phyloP scores from a whole-genome alignment of 2,888 invertebrate genomes.

The Erebia epiphron region DNA sequence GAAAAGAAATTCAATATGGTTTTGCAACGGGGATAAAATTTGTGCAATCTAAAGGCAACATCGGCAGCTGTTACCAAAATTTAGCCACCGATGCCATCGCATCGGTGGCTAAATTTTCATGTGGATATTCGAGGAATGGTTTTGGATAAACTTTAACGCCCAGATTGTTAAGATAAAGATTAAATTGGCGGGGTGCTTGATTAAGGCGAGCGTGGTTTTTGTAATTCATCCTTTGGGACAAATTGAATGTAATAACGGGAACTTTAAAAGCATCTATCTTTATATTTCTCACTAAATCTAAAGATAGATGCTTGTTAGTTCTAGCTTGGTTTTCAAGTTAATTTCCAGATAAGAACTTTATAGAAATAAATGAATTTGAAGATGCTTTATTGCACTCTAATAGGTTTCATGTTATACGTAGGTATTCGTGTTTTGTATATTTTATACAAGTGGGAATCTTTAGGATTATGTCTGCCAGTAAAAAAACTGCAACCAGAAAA shows the following conservation, averaged over 20 bases:
- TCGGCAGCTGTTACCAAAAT: slow-evolving; percentile 76
- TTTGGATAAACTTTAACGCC: slow-evolving; percentile 55
- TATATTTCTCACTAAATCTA: background rate
- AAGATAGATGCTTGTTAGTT: background rate
- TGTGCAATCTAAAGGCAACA: slow-evolving; percentile 72
- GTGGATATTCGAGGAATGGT: slow-evolving; percentile 57
- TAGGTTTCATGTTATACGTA: no score
- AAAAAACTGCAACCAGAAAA: slow-evolving; percentile 20
- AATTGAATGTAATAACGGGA: background rate
- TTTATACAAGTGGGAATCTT: background rate
- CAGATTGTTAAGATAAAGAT: slow-evolving; percentile 46
- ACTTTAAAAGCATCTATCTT: background rate
- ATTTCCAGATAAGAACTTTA: background rate
- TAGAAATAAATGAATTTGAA: no score
- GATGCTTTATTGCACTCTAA: no score
- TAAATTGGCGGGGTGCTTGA: slow-evolving; percentile 24
- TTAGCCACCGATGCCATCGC: slow-evolving; percentile 63
- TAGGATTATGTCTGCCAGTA: background rate
- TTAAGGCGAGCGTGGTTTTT: slow-evolving; percentile 13
- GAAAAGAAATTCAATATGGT: slow-evolving; percentile 77
- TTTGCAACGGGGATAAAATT: slow-evolving; percentile 76
- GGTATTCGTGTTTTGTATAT: no score
- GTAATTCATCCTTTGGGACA: background rate
- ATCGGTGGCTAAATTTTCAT: no score
- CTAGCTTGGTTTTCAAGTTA: background rate